These are phyloP conservation scores for Tamandua tetradactyla DNA, from an alignment of 2,797 vertebrate species.

Conservation along the genomic window DNA sequence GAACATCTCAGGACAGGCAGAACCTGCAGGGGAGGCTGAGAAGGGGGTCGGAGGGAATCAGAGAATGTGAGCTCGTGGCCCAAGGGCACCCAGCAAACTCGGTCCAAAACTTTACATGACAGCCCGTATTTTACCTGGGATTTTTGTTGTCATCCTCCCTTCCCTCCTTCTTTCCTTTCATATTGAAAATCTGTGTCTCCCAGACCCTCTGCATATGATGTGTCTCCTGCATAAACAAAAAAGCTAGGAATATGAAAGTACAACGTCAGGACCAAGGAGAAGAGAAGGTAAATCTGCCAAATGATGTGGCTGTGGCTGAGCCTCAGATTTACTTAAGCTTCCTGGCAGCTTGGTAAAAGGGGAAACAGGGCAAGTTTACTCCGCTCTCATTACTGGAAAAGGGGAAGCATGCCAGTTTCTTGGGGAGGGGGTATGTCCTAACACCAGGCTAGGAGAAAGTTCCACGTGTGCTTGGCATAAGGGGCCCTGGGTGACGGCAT, in stretches of 20 bases:
- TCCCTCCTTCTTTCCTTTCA: not conserved
- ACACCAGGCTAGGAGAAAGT: not conserved
- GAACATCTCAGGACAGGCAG: not conserved
- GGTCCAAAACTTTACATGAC: not conserved
- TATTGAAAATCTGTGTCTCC: not conserved
- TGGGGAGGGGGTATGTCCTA: not conserved
- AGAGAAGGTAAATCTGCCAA: not conserved
- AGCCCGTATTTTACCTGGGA: not conserved
- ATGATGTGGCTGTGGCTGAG: not conserved
- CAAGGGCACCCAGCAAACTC: not conserved
- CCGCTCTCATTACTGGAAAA: slow-evolving; percentile 50
- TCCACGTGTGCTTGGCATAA: fast-evolving
- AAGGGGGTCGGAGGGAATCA: not conserved
- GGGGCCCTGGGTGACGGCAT: not conserved
- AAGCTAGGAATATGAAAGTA: not conserved
- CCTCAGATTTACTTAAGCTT: slow-evolving; percentile 26
- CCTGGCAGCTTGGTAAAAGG: slow-evolving; percentile 50
- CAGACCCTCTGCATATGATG: not conserved
- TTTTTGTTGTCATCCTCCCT: not conserved
- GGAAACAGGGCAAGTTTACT: slow-evolving; percentile 30
- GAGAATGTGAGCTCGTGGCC: not conserved
- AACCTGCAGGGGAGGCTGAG: not conserved
- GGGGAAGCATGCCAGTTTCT: not conserved
- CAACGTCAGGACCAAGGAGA: not conserved
- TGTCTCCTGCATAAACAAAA: not conserved